Percentiles rank a stretch among this genome's conserved stretches.
Evolutionary conservation across 2,888 invertebrate genomes (phyloP).

Genomic region (Busseola fusca): DNA sequence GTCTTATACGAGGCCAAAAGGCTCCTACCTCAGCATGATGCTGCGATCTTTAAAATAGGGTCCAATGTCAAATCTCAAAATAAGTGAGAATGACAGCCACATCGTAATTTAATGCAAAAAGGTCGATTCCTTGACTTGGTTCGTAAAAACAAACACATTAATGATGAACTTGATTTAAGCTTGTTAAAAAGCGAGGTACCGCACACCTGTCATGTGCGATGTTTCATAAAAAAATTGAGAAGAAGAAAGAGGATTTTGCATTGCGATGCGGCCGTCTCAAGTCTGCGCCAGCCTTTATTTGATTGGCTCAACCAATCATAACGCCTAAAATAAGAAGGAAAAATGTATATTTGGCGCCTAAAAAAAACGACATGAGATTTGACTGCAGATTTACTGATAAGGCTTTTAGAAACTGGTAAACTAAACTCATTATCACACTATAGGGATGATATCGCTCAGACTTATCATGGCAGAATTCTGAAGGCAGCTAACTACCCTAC

Average conservation of each 20-base stretch:
- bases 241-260: not conserved
- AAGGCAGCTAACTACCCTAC: not conserved
- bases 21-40: no score
- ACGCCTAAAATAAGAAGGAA: not conserved
- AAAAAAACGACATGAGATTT: not conserved
- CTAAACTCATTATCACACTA: constrained; percentile 1
- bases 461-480: not conserved
- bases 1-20: no score
- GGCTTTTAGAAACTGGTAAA: constrained; percentile 18
- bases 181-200: not conserved
- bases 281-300: not conserved
- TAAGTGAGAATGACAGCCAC: not conserved
- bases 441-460: constrained; percentile 6
- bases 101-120: not conserved
- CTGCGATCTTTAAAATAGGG: no score
- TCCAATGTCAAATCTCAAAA: no score
- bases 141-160: not conserved
- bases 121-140: no score
- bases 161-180: not conserved
- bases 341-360: no score
- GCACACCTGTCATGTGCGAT: not conserved
- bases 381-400: not conserved
- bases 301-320: not conserved
- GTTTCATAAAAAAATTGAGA: not conserved
- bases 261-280: not conserved